phyloP scores from a whole-genome alignment of 2,888 invertebrate genomes.

The Merodon equestris region DNA sequence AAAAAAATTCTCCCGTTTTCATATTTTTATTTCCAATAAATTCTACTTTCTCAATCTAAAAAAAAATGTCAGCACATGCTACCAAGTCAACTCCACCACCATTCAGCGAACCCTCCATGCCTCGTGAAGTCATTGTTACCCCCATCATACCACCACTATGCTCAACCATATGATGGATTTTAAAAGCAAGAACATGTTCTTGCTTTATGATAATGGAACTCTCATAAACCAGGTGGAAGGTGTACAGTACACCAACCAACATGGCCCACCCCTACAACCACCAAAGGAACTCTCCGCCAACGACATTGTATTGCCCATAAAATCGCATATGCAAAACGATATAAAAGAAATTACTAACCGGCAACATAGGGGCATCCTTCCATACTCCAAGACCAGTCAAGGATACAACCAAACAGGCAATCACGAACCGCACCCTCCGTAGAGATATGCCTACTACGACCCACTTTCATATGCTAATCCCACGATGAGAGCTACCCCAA shows the following conservation, averaged over 20 bases:
- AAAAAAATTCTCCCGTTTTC: too few species aligned
- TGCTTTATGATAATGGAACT: slow-evolving; percentile 65
- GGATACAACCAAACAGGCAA: too few species aligned
- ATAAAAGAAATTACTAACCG: slow-evolving; percentile 63
- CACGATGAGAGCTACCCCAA: slow-evolving; percentile 52
- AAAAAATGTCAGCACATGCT: too few species aligned
- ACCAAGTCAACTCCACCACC: too few species aligned
- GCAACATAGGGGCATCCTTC: slow-evolving; percentile 8
- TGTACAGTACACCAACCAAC: slow-evolving; percentile 9
- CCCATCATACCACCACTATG: slow-evolving; percentile 33
- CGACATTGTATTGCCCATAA: slow-evolving; percentile 62
- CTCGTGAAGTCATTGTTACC: too few species aligned
- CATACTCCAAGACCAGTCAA: too few species aligned
- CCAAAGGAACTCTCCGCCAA: slow-evolving; percentile 27
- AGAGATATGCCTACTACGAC: slow-evolving; percentile 28
- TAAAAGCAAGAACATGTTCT: slow-evolving; percentile 66
- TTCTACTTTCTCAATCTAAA: too few species aligned
- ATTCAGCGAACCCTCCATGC: too few species aligned
- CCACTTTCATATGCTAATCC: slow-evolving; percentile 62
- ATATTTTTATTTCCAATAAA: too few species aligned
- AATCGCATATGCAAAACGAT: slow-evolving; percentile 67
- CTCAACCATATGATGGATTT: slow-evolving; percentile 47
- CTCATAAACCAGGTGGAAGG: slow-evolving; percentile 64
- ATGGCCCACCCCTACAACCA: slow-evolving; percentile 12
- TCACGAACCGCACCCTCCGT: not conserved